Evolutionary conservation across 2,888 invertebrate genomes (phyloP), one percentile per base, ranked within the genome.

Genomic region (Pogonocherus hispidulus): DNA sequence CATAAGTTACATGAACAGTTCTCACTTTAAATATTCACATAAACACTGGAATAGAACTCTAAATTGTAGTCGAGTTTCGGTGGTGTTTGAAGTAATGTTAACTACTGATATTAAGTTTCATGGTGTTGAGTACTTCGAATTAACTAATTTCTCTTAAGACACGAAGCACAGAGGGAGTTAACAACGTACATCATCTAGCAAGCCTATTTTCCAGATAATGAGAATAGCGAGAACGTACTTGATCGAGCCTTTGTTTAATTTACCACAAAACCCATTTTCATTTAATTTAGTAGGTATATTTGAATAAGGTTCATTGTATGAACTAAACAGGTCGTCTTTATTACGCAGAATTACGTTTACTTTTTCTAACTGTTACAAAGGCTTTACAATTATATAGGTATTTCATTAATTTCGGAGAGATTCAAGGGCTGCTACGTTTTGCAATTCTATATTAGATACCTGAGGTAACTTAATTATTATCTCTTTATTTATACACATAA

Each of bases 61-160:
- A 47, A 37, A 54, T 55, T 32, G 44, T 32, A 23, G 14, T 20
- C 46, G 41, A 46, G 57, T 46, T 57, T 57, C 19, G 16, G 66
- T 55, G 67, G 55, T 69, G 67, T 71, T 71, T 69, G 69, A 71
- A 66, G 73, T 69, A 71, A 76, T 76, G 77, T 77, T 78, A 79
- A 79, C 76, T 75, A 73, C 77, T 76, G 77, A 79, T 79, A 79
- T 79, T 77, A 79, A 78, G 79, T 79, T 79, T 79, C 77, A 72
- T 75, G 75, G 74, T 76, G 76, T 74, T 76, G 76, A 79, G 76
- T 74, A 78, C 74, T 72, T 68, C 72, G 75, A 80, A 81, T 81
- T 80, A 81, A 80, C 79, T 79, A 81, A 80, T 81, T 80, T 79
- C 79, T 79, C 78, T 73, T 78, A 79, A 80, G 79, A 78, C 79